Evolutionary conservation across 2,797 vertebrate genomes (phyloP), one percentile per base, ranked within the genome.

Genomic region (Pseudotriccus pelzelni): DNA sequence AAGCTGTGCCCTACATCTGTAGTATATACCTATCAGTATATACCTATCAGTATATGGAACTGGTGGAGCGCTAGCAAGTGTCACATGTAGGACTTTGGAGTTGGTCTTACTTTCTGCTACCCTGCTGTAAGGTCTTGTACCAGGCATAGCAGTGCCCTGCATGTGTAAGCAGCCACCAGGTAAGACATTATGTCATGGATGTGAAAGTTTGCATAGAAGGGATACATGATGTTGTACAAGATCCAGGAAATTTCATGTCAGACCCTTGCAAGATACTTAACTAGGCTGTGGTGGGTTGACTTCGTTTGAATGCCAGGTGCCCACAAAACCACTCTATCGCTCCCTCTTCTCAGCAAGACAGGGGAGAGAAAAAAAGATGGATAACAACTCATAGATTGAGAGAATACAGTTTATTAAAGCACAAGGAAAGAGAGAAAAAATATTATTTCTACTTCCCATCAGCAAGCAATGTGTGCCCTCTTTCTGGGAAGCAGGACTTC

Each of bases 111-210:
- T 69, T 76, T 85, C 60, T 92, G 37, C 30, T 3, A 3, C 8
- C 24, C 13, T 62, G 7, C 1, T 87, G 24, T 67, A 83, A 63
- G 25, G 6, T 79, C 76, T 62, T 52, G 3, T 41, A 55, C 5
- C 27, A 37, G 22, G 6, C 2, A 0, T 34, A 37, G 43, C 14
- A 32, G 18, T 27, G n/a, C 15, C 3, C 1, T 21, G 22, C 7
- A 32, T 1, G 4, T 47, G 20, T 77, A 67, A 63, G 21, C 62
- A 4, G 23, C 11, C n/a, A 70, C 24, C 10, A 44, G 25, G 14
- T 63, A 58, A 23, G 34, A 66, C 14, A 34, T 7, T 8, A n/a
- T 0, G 1, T 6, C 34, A 4, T 7, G 12, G 11, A 3, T 79
- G 24, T 77, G 17, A 63, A 83, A 41, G 20, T 81, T 30, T 41